Conservation (phyloP, 2,888 invertebrate species). For the Tetheella fluctuosa region DNA sequence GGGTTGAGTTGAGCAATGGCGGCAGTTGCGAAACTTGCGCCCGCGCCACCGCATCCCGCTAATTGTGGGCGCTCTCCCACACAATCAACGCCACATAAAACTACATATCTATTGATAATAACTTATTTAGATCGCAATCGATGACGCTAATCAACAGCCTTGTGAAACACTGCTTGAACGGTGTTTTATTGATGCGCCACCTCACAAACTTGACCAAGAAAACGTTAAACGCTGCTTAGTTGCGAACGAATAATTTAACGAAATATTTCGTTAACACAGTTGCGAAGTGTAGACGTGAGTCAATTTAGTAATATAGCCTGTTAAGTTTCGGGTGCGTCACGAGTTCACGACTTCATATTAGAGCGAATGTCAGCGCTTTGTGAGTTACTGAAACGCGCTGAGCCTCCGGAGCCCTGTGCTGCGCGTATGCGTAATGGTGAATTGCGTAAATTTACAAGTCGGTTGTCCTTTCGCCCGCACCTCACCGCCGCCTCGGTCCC, state of each 20-base stretch:
- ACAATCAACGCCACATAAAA: conserved; percentile 36
- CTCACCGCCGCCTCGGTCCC: conserved; percentile 37
- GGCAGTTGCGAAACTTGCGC: conserved; percentile 70
- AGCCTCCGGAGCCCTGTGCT: conserved; percentile 11
- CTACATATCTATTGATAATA: conserved; percentile 6
- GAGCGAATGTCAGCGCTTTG: conserved; percentile 36
- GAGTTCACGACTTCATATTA: conserved; percentile 51
- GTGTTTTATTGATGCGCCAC: conserved; percentile 30
- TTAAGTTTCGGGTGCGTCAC: conserved; percentile 60
- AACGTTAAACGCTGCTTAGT: conserved; percentile 50
- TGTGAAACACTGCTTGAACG: background rate
- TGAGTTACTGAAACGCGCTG: conserved; percentile 15
- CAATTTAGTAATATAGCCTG: conserved; percentile 67
- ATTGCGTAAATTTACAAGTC: conserved; percentile 58
- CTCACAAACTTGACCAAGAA: conserved; percentile 67
- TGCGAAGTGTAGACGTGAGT: conserved; percentile 76
- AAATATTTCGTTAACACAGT: conserved; percentile 55
- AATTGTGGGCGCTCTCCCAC: conserved; percentile 76
- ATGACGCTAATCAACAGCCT: conserved; percentile 20
- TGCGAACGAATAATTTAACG: conserved; percentile 59
- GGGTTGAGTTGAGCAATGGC: conserved; percentile 81
- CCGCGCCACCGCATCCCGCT: conserved; percentile 73
- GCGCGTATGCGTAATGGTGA: conserved; percentile 46
- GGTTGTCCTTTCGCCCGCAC: conserved; percentile 67
- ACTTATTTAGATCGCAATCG: conserved; percentile 13